Conservation (phyloP, 2,888 invertebrate species). For the Pristionchus arcanus region DNA sequence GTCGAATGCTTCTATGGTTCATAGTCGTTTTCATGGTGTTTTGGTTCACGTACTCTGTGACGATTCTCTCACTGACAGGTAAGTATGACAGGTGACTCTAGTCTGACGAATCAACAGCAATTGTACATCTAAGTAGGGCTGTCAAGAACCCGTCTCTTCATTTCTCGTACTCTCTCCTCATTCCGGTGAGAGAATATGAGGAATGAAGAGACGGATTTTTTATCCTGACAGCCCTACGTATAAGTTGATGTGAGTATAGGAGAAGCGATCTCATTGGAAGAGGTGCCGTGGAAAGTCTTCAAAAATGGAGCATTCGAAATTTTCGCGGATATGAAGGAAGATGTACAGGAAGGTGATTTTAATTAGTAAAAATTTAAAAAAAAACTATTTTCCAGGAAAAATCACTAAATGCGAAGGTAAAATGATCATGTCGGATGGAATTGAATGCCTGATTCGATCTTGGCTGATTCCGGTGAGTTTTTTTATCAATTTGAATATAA, state of each 20-base stretch:
- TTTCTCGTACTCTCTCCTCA: too few relatives aligned
- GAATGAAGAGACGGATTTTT: too few relatives aligned
- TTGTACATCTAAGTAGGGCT: too few relatives aligned
- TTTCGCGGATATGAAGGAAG: neutral
- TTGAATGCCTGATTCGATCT: neutral
- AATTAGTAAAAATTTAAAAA: neutral
- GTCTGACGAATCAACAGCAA: too few relatives aligned
- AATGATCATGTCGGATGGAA: neutral
- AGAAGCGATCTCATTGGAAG: neutral
- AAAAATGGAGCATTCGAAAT: neutral
- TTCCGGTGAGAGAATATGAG: too few relatives aligned
- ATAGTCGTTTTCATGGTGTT: neutral
- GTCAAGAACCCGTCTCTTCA: too few relatives aligned
- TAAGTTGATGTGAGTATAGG: neutral
- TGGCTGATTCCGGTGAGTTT: slow-evolving; percentile 8
- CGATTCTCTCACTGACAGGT: neutral
- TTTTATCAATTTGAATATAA: neutral
- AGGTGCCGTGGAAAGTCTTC: neutral
- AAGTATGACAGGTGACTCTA: too few relatives aligned
- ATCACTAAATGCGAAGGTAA: neutral
- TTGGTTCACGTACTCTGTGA: neutral
- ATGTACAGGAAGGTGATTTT: neutral
- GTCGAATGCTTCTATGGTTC: neutral
- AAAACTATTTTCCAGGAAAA: neutral
- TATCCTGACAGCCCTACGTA: too few relatives aligned